A percentile compares a stretch with the other conserved stretches of the same genome.
Conservation (phyloP, 2,888 invertebrate genomes). For the Lasioglossum villosulum region DNA sequence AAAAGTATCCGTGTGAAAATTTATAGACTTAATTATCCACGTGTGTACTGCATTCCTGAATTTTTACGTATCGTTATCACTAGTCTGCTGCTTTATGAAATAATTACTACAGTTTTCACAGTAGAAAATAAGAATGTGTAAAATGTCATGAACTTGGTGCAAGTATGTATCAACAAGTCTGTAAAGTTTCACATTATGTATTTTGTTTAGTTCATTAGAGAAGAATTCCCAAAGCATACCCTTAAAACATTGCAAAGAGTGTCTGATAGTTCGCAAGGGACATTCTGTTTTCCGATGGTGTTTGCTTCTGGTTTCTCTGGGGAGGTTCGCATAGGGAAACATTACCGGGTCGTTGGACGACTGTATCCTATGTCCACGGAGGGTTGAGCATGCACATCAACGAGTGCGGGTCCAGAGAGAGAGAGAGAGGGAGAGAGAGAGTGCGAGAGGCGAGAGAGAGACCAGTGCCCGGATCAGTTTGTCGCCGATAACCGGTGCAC, state of each 20-base stretch:
- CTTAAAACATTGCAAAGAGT: neutral
- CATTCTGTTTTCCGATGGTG: neutral
- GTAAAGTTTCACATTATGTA: neutral
- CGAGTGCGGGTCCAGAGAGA: conserved; percentile 25
- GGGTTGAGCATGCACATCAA: conserved; percentile 39
- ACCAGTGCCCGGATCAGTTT: conserved; percentile 36
- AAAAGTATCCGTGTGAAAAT: neutral
- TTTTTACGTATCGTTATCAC: neutral
- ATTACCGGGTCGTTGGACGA: conserved; percentile 7
- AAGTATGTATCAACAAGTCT: neutral
- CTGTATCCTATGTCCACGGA: conserved; percentile 6
- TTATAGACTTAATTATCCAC: neutral
- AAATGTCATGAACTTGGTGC: neutral
- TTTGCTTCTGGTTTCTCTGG: conserved; percentile 17
- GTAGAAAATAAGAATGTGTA: too few relatives aligned
- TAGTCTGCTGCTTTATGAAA: too few relatives aligned
- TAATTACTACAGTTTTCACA: too few relatives aligned
- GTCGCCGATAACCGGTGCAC: conserved; percentile 62
- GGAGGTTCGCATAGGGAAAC: conserved; percentile 11
- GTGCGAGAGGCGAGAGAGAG: neutral
- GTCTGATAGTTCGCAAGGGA: neutral
- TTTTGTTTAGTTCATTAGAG: neutral
- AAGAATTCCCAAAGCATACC: neutral
- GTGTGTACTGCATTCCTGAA: neutral
- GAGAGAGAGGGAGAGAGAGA: conserved; percentile 33